A percentile compares a stretch with the other conserved stretches of the same genome.
phyloP scores from a whole-genome alignment of 2,797 vertebrate genomes.

The Percopsis omiscomaycus region DNA sequence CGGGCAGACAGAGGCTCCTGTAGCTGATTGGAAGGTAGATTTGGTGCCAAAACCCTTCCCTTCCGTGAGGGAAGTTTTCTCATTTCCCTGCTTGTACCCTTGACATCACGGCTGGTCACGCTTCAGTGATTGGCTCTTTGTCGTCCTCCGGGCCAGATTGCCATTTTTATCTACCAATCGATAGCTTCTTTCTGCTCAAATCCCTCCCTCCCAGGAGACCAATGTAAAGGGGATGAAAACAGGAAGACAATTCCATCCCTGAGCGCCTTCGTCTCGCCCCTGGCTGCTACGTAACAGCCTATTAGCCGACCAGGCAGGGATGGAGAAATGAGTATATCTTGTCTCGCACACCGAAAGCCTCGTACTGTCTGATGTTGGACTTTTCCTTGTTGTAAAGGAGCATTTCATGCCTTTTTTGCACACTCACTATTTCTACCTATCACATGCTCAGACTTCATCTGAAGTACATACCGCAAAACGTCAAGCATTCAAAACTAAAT shows the following conservation, averaged over 20 bases:
- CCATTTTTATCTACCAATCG: slow-evolving; percentile 79
- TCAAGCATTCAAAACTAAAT: too few species aligned
- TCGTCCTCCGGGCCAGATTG: slow-evolving; percentile 72
- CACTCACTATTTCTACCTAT: too few species aligned
- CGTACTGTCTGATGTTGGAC: slow-evolving; percentile 25
- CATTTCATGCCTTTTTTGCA: too few species aligned
- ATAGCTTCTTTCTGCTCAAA: slow-evolving; percentile 61
- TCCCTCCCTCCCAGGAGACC: slow-evolving; percentile 73
- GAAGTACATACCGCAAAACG: too few species aligned
- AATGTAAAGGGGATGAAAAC: slow-evolving; percentile 72
- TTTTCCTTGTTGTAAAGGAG: too few species aligned
- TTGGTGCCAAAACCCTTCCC: slow-evolving; percentile 50
- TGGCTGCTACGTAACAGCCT: slow-evolving; percentile 33
- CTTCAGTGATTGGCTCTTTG: slow-evolving; percentile 72
- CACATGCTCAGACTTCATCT: too few species aligned
- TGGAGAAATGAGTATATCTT: slow-evolving; percentile 18
- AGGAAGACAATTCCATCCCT: slow-evolving; percentile 75
- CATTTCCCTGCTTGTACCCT: slow-evolving; percentile 66
- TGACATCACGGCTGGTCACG: slow-evolving; percentile 71
- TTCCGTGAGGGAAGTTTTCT: slow-evolving; percentile 70
- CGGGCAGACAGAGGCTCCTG: not conserved
- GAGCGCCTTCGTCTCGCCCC: slow-evolving; percentile 63
- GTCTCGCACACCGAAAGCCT: slow-evolving; percentile 42
- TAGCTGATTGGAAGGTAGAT: slow-evolving; percentile 20
- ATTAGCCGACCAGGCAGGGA: slow-evolving; percentile 33